A percentile compares a stretch with the other conserved stretches of the same genome.
Conservation (phyloP, 2,888 invertebrate genomes). For the Diplazon laetatorius region DNA sequence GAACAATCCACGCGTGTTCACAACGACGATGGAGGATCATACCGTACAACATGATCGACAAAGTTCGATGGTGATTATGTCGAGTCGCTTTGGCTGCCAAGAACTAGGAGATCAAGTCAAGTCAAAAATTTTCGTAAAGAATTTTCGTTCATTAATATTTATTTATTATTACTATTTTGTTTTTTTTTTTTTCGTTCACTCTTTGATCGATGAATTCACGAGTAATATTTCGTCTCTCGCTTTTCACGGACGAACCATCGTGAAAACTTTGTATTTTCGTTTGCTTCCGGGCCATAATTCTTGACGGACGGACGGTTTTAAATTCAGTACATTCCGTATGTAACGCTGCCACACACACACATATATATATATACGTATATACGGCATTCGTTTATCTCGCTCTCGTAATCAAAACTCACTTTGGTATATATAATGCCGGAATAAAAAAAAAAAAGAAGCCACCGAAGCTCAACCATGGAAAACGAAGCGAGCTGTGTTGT, state of each 20-base stretch:
- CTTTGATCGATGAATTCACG: neutral
- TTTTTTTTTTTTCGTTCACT: constrained; percentile 13
- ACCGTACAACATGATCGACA: too few relatives aligned
- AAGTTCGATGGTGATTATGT: too few relatives aligned
- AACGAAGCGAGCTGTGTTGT: constrained; percentile 42
- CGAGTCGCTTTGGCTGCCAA: too few relatives aligned
- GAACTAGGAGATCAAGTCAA: too few relatives aligned
- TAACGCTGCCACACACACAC: neutral
- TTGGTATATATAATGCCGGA: constrained; percentile 33
- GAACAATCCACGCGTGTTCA: too few relatives aligned
- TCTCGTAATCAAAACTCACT: constrained; percentile 68
- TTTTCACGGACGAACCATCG: neutral
- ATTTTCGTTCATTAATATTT: too few relatives aligned
- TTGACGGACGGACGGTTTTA: neutral
- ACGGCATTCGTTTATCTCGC: constrained; percentile 64
- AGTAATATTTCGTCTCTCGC: constrained; percentile 5
- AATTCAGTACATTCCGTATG: constrained; percentile 19
- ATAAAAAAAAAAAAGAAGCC: too few relatives aligned
- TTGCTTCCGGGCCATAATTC: neutral
- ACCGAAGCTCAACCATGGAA: constrained; percentile 25
- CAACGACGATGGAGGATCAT: too few relatives aligned
- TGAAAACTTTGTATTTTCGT: neutral
- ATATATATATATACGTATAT: too few relatives aligned
- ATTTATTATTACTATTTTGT: too few relatives aligned
- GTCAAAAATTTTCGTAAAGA: too few relatives aligned